Base-by-base conservation (phyloP, 2,888 invertebrate genomes). In the Drosophila rubida region DNA sequence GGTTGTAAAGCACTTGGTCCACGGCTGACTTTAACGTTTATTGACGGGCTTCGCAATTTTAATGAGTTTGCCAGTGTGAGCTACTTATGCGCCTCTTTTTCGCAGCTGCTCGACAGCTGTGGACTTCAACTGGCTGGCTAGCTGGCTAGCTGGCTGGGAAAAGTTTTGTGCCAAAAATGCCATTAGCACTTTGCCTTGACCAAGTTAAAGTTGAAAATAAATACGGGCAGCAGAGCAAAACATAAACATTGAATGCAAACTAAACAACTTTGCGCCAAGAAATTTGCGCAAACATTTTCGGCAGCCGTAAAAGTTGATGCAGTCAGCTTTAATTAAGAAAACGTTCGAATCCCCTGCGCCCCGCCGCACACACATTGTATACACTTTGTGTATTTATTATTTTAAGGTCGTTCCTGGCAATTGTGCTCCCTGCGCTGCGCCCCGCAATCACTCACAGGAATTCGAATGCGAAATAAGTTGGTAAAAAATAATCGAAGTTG, bases 121-220 rank as follows among this genome's bases (percentile, higher is more conserved):
- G 35, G 27, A 27, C 27, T 32, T 32, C 32, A n/a, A 23, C 35
- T 49, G 41, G 13, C 37, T 37, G 49, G 44, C 8, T 44, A 23
- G 22, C 4, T 19, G 19, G 19, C 3, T 19, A 3, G 27, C 3
- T 27, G 27, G 23, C 22, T 22, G 42, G 35, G 11, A 53, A 71
- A 75, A 64, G 51, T 69, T 79, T 71, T 64, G 45, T 35, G 59
- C 66, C 64, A 60, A 65, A 72, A 72, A 69, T 72, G 63, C 78
- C 75, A 80, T 72, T 78, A 78, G 72, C 83, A 71, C 77, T 74
- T 65, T 41, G 77, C 53, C 68, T 71, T 78, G 80, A 75, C 83
- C 80, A 80, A 75, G 50, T 75, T 74, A 51, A 59, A 67, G 71
- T 67, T 71, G 66, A 57, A 72, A 72, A 63, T 67, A 46, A 74